Conservation (phyloP, 2,888 invertebrate genomes). For the Drosophila limbata region DNA sequence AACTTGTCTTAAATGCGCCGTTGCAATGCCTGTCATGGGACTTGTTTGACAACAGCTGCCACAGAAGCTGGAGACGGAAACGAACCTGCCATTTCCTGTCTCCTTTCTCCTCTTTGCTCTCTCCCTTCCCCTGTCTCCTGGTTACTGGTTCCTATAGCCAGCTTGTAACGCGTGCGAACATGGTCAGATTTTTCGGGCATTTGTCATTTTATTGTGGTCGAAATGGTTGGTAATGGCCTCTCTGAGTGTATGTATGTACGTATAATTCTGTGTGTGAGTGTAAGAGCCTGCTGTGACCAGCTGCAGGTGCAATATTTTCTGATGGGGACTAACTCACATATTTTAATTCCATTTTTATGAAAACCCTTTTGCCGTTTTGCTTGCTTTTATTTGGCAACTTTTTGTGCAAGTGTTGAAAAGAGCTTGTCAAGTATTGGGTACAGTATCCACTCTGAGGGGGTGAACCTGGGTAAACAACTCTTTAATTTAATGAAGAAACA, state of each 20-base stretch:
- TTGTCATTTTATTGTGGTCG: conserved; percentile 79
- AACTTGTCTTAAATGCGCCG: conserved; percentile 46
- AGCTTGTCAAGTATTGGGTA: conserved; percentile 33
- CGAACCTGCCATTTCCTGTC: conserved; percentile 5
- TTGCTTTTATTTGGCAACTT: conserved; percentile 23
- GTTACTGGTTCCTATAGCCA: conserved; percentile 4
- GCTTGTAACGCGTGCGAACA: conserved; percentile 64
- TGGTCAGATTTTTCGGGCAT: conserved; percentile 76
- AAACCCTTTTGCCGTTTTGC: conserved; percentile 58
- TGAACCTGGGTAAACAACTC: conserved; percentile 60
- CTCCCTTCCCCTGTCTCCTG: neutral
- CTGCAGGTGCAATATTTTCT: conserved; percentile 77
- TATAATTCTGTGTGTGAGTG: conserved; percentile 17
- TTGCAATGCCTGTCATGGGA: conserved; percentile 74
- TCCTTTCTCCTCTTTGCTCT: too few relatives aligned
- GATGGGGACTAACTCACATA: conserved; percentile 55
- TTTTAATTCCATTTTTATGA: conserved; percentile 75
- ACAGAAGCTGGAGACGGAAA: conserved; percentile 24
- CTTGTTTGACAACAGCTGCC: conserved; percentile 78
- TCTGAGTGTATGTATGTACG: neutral
- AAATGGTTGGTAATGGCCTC: conserved; percentile 70
- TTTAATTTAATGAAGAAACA: conserved; percentile 73
- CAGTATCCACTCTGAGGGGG: neutral
- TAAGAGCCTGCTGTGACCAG: conserved; percentile 46
- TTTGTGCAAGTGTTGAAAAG: conserved; percentile 68